A percentile compares a stretch with the other conserved stretches of the same genome.
Evolutionary conservation across 2,888 invertebrate genomes (phyloP).

Genomic region (Desoria tigrina): DNA sequence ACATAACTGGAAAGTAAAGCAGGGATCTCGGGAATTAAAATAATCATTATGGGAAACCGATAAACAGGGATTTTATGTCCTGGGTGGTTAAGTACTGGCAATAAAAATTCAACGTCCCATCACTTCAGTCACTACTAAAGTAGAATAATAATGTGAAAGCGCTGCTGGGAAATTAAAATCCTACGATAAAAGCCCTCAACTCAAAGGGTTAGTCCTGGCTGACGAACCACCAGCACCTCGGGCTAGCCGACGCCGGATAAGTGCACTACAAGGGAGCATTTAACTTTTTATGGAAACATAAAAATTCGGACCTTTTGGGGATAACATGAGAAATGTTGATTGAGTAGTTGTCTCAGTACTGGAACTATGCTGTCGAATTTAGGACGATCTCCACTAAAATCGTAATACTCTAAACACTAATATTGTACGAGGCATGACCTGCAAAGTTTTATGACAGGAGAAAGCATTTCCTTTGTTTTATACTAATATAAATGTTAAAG

Average conservation of each 20-base stretch:
- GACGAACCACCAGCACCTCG: too few relatives aligned
- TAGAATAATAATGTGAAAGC: constrained; percentile 13
- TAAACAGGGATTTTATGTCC: constrained; percentile 4
- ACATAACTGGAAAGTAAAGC: not conserved
- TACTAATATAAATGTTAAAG: too few relatives aligned
- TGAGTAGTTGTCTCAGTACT: too few relatives aligned
- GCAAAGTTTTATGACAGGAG: not conserved
- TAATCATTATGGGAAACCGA: constrained; percentile 14
- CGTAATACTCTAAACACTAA: constrained; percentile 7
- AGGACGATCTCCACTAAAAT: too few relatives aligned
- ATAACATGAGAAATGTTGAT: constrained; percentile 23
- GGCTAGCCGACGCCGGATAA: too few relatives aligned
- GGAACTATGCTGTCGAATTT: too few relatives aligned
- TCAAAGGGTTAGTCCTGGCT: too few relatives aligned
- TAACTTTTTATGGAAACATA: constrained; percentile 19
- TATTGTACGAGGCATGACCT: not conserved
- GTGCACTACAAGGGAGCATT: constrained; percentile 8
- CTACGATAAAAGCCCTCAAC: too few relatives aligned
- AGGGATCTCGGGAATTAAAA: not conserved
- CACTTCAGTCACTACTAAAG: not conserved
- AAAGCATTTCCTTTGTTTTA: constrained; percentile 9
- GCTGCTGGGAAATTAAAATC: constrained; percentile 10
- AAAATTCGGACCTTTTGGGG: constrained; percentile 18
- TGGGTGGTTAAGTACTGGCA: not conserved
- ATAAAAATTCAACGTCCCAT: constrained; percentile 14